Base-by-base conservation (phyloP, 2,888 invertebrate species). In the Diploptera punctata region DNA sequence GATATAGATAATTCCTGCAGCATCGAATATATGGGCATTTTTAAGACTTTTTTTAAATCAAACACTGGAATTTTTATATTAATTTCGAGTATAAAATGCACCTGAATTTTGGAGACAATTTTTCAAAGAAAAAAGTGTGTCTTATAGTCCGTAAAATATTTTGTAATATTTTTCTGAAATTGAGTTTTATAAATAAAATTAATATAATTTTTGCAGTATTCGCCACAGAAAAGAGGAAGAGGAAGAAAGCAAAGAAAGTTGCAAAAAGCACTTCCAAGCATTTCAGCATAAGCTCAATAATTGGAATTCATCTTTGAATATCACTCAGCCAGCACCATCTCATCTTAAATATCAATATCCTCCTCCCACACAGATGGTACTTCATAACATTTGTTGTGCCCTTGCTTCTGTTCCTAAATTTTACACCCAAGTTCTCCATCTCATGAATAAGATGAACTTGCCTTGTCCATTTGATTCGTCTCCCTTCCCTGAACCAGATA, bases 381-480 rank as follows among this genome's bases (percentile, higher is more conserved):
- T 94, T 54, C 86, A 91, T 70, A 94, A 94, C 80, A 95, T 98
- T 74, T 87, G 91, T 3, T 87, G 91, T 81, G 88, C 91, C 29
- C 82, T 98, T 71, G 87, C 91, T 70, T 87, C 88, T 18, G 90
- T 94, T 77, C 92, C 93, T 69, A 90, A 91, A 78, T 93, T 98
- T 81, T 98, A 98, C 80, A 90, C 88, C 0, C 87, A 87, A 79
- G 89, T 92, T 10, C 80, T 98, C 61, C 97, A 98, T 84, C 86
- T 98, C 68, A 97, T 98, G 97, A 98, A 98, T 81, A 93, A 93
- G 83, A 95, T 98, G 95, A 93, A 93, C 81, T 83, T 98, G 65
- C 91, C 93, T 19, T 89, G 91, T 54, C 98, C 98, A 0, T 97
- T 98, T 83, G 87, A 86, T 68, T 24, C 62, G 47, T 24, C 43